Evolutionary conservation across 2,888 invertebrate species (phyloP).

Genomic region (Pteria penguin): DNA sequence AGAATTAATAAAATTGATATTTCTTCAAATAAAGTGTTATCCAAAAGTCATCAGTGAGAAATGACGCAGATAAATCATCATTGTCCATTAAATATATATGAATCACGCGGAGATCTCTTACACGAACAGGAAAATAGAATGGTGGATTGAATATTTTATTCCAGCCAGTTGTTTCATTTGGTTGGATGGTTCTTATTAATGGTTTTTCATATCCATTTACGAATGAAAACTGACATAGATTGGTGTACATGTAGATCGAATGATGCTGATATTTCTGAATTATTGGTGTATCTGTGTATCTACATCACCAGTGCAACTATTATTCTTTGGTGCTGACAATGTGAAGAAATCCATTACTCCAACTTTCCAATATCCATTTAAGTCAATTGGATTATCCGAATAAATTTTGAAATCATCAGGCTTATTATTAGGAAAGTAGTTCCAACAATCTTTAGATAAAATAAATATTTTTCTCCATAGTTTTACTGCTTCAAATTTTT

Average conservation of each 20-base stretch:
- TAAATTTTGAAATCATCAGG: slow-evolving; percentile 8
- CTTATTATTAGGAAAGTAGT: slow-evolving; percentile 9
- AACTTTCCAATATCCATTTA: slow-evolving; percentile 13
- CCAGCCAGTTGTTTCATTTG: neutral
- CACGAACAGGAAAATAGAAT: neutral
- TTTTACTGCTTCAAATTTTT: too few species aligned
- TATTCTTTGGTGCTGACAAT: too few species aligned
- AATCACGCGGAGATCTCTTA: neutral
- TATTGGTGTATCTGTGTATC: too few species aligned
- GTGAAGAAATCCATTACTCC: slow-evolving; percentile 4
- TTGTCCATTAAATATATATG: slow-evolving; percentile 17
- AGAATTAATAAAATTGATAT: too few species aligned
- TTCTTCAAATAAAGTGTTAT: too few species aligned
- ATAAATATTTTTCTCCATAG: slow-evolving; percentile 11
- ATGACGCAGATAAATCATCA: too few species aligned
- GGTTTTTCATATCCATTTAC: neutral
- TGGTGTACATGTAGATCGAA: neutral
- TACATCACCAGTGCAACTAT: too few species aligned
- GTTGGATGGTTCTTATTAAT: neutral
- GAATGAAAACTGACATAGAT: neutral
- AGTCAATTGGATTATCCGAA: neutral
- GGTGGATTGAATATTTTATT: neutral
- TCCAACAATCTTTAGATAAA: neutral
- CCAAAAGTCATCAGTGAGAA: too few species aligned
- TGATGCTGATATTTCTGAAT: neutral